Evolutionary conservation across 2,113 vertebrate genomes (phyloP).

Genomic region (Echinops telfairi): DNA sequence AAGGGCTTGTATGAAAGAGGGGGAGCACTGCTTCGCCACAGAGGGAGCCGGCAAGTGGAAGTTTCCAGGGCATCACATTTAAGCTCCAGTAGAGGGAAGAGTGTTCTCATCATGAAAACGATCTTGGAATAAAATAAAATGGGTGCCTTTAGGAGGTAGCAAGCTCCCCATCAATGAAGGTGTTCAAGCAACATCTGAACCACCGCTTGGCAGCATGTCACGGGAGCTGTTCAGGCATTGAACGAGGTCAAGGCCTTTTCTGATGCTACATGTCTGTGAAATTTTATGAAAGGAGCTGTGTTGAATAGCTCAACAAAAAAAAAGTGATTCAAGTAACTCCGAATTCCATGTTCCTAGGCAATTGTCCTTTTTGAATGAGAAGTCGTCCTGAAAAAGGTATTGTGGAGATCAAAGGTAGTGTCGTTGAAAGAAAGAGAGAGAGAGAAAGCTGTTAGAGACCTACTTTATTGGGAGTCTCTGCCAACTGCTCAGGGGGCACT

Average conservation of each 20-base stretch:
- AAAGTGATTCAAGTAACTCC: background rate
- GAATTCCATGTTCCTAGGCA: constrained; percentile 32
- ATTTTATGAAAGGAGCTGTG: background rate
- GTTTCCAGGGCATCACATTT: background rate
- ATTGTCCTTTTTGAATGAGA: constrained; percentile 47
- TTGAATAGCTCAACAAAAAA: constrained; percentile 3
- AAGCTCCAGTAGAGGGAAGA: background rate
- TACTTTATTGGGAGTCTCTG: background rate
- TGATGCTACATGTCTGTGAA: background rate
- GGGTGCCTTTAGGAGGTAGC: background rate
- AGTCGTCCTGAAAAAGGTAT: constrained; percentile 9
- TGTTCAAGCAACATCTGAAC: background rate
- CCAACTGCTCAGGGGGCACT: background rate
- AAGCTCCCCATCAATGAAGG: background rate
- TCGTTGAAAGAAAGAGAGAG: background rate
- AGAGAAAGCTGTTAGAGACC: background rate
- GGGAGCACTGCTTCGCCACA: background rate
- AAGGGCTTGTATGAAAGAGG: background rate
- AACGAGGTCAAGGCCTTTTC: constrained; percentile 32
- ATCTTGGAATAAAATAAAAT: background rate
- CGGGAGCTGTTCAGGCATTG: background rate
- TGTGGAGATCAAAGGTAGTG: constrained; percentile 21
- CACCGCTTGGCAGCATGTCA: background rate
- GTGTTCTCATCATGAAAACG: constrained; percentile 14
- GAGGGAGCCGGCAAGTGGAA: background rate